Conservation (phyloP, 1,140 invertebrate species). For the Pachypsylla venusta region DNA sequence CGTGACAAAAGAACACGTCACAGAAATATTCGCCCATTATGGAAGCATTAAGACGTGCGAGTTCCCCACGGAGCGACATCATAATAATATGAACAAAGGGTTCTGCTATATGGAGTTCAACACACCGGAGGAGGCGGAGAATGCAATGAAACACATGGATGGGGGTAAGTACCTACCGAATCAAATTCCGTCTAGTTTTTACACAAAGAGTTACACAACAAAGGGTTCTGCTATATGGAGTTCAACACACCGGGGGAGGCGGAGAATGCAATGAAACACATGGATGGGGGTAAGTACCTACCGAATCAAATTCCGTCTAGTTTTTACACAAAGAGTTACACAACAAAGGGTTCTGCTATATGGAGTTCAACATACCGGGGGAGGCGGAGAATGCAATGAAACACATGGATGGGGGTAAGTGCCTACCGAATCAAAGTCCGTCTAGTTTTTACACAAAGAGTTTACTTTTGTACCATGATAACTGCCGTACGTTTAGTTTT, state of each 20-base stretch:
- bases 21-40: constrained; percentile 89
- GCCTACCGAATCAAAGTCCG: no score
- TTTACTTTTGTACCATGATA: no score
- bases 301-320: no score
- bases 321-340: no score
- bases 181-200: no score
- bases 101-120: constrained; percentile 92
- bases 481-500: no score
- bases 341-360: constrained; percentile 80
- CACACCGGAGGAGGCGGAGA: constrained; percentile 87
- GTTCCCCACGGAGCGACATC: constrained; percentile 71
- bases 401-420: constrained; percentile 89
- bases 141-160: constrained; percentile 99
- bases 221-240: constrained; percentile 90
- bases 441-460: no score
- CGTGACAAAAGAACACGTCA: constrained; percentile 81
- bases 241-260: constrained; percentile 87
- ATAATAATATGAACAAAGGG: constrained; percentile 69
- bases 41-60: constrained; percentile 82
- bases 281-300: constrained; percentile 74
- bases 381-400: constrained; percentile 98
- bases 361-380: constrained; percentile 84
- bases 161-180: constrained; percentile 54
- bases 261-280: constrained; percentile 96
- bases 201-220: no score